These are phyloP conservation scores for Myodes glareolus DNA, from an alignment of 2,113 vertebrate species.

Conservation along the genomic window DNA sequence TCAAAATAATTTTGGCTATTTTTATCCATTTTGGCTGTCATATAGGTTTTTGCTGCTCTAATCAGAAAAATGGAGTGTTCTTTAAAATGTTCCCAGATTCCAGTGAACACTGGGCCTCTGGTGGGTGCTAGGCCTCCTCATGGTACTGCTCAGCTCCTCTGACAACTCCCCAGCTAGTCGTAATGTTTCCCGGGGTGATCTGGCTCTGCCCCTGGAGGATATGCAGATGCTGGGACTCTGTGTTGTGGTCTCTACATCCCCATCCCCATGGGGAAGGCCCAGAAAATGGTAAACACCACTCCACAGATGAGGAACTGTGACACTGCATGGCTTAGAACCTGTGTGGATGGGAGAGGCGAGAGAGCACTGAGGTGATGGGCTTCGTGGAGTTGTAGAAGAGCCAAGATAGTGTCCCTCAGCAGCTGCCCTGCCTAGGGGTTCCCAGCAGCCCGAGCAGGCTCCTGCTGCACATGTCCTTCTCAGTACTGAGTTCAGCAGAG, in stretches of 20 bases:
- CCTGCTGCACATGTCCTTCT: not conserved
- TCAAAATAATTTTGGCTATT: too few relatives aligned
- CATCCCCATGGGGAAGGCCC: not conserved
- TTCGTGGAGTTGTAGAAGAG: not conserved
- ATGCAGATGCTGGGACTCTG: not conserved
- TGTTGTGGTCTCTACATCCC: not conserved
- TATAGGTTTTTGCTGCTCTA: not conserved
- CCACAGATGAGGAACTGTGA: not conserved
- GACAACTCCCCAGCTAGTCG: not conserved
- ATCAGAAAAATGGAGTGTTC: not conserved
- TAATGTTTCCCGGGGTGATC: not conserved
- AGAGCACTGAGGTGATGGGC: not conserved
- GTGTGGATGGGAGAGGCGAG: not conserved
- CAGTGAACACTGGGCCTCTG: not conserved
- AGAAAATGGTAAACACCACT: not conserved
- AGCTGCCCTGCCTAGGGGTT: not conserved
- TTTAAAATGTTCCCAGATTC: not conserved
- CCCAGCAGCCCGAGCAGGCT: not conserved
- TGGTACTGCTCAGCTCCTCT: not conserved
- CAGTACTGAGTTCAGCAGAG: not conserved
- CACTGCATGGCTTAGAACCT: too few relatives aligned
- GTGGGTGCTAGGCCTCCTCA: too few relatives aligned
- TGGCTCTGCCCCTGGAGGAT: not conserved
- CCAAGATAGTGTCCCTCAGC: not conserved
- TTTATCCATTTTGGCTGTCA: not conserved